Conservation (phyloP, 2,888 invertebrate genomes). For the Trichopoda pennipes region DNA sequence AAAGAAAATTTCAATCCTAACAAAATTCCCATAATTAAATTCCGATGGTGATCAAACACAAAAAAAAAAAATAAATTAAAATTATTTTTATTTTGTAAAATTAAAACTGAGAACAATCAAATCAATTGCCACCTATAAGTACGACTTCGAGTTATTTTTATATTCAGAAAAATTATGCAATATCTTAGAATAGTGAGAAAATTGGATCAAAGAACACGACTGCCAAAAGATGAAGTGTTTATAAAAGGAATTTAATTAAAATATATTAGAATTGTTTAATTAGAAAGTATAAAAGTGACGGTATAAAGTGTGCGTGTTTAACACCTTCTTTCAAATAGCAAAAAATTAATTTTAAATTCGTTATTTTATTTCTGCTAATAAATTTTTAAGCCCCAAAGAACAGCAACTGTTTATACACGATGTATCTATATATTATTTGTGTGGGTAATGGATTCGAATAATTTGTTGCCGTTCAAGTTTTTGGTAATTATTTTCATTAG, state of each 20-base stretch:
- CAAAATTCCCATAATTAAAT: constrained; percentile 64
- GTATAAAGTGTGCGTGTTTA: neutral
- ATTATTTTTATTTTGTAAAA: constrained; percentile 19
- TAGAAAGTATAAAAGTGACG: neutral
- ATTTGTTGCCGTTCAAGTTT: constrained; percentile 16
- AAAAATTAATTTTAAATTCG: too few relatives aligned
- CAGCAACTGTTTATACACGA: neutral
- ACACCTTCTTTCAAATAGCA: too few relatives aligned
- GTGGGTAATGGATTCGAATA: neutral
- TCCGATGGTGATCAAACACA: constrained; percentile 52
- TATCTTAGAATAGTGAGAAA: neutral
- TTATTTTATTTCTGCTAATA: neutral
- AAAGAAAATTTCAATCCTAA: constrained; percentile 9
- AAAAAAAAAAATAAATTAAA: constrained; percentile 19
- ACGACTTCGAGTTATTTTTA: constrained; percentile 5
- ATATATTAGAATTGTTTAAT: neutral
- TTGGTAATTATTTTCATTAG: constrained; percentile 7
- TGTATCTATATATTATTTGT: neutral
- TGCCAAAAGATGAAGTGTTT: neutral
- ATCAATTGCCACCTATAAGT: constrained; percentile 19
- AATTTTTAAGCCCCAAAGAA: neutral
- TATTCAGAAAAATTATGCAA: neutral
- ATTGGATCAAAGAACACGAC: neutral
- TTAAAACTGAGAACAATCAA: constrained; percentile 14
- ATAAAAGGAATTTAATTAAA: constrained; percentile 21